These are phyloP conservation scores for Kradibia gibbosae DNA, from an alignment of 1,140 invertebrate species.

Conservation along the genomic window DNA sequence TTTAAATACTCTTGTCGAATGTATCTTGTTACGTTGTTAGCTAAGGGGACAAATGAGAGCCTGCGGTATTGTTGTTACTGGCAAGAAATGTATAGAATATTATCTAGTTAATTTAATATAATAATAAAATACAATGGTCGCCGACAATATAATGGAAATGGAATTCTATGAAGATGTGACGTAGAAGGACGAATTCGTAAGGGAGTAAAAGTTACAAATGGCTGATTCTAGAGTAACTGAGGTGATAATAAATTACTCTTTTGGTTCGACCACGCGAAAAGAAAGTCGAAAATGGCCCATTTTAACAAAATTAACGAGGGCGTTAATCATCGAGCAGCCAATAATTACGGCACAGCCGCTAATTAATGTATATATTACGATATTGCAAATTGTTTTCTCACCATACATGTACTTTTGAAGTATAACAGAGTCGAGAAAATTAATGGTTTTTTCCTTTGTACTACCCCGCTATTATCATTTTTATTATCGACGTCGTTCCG, in stretches of 20 bases:
- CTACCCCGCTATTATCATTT: too few relatives aligned
- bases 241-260: constrained; percentile 44
- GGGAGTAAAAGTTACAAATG: constrained; percentile 36
- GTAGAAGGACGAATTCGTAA: constrained; percentile 40
- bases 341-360: constrained; percentile 41
- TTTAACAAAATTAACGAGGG: constrained; percentile 50
- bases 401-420: constrained; percentile 11
- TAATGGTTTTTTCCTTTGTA: constrained; percentile 17
- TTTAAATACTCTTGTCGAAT: too few relatives aligned
- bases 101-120: background rate
- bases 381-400: constrained; percentile 49
- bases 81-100: background rate
- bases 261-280: constrained; percentile 13
- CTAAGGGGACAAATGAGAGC: too few relatives aligned
- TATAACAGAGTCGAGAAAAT: background rate
- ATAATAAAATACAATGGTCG: background rate
- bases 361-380: constrained; percentile 43
- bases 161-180: constrained; percentile 12
- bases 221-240: constrained; percentile 2
- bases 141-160: background rate
- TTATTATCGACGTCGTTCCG: too few relatives aligned
- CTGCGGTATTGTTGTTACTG: too few relatives aligned
- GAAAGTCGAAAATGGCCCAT: constrained; percentile 41
- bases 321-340: constrained; percentile 43
- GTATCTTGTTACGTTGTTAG: too few relatives aligned